phyloP scores from a whole-genome alignment of 2,888 invertebrate species.

The Macaria notata region DNA sequence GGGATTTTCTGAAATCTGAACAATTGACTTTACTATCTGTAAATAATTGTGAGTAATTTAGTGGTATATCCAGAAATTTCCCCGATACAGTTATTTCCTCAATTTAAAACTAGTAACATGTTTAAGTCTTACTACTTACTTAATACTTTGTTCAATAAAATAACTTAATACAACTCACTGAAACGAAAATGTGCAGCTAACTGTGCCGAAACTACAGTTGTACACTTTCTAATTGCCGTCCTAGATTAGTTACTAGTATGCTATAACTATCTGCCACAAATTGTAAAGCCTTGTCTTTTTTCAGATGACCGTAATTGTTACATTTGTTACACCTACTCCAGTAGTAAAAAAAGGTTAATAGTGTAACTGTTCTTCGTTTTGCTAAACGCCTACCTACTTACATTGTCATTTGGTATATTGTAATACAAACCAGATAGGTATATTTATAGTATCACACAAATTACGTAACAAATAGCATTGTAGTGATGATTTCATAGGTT shows the following conservation, averaged over 20 bases:
- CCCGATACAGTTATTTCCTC: no score
- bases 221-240: slow-evolving; percentile 26
- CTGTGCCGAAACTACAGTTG: slow-evolving; percentile 21
- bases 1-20: no score
- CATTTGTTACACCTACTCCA: slow-evolving; percentile 15
- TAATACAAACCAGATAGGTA: no score
- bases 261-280: slow-evolving; percentile 14
- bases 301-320: slow-evolving; percentile 1
- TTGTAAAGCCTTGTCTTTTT: slow-evolving; percentile 12
- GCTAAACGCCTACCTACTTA: slow-evolving; percentile 4
- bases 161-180: neutral
- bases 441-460: no score
- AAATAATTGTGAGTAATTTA: no score
- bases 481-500: no score
- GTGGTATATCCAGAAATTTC: no score
- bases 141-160: neutral
- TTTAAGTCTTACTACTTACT: no score
- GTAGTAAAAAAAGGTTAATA: slow-evolving; percentile 9
- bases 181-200: slow-evolving; percentile 18
- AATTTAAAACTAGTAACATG: no score
- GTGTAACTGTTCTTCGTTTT: slow-evolving; percentile 5
- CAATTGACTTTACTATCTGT: no score
- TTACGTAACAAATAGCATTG: no score
- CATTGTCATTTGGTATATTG: neutral
- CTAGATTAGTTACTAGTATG: slow-evolving; percentile 15